A percentile compares a stretch with the other conserved stretches of the same genome.
phyloP scores from a whole-genome alignment of 2,797 vertebrate genomes.

The Silurus lanzhouensis region DNA sequence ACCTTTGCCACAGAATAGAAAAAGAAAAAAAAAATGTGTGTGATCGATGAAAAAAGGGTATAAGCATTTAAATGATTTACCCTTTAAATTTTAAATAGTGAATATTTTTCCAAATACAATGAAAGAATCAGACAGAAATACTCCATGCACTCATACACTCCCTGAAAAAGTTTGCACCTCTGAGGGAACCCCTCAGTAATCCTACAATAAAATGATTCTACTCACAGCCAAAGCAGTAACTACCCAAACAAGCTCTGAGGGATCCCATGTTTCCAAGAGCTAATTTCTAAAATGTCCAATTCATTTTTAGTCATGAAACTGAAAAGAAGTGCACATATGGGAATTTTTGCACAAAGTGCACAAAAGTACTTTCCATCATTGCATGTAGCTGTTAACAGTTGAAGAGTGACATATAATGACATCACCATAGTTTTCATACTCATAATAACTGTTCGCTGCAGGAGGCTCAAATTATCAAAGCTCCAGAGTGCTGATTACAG shows the following conservation, averaged over 20 bases:
- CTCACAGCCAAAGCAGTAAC: background rate
- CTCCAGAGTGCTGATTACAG: slow-evolving; percentile 24
- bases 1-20: slow-evolving; percentile 6
- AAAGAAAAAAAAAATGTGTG: background rate
- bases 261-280: background rate
- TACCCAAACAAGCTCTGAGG: background rate
- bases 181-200: background rate
- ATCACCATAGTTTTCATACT: slow-evolving; percentile 39
- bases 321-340: background rate
- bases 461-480: slow-evolving; percentile 32
- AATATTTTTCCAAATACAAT: background rate
- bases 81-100: background rate
- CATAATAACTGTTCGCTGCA: slow-evolving; percentile 29
- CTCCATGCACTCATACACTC: background rate
- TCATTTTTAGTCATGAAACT: background rate
- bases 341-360: slow-evolving; percentile 10
- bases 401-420: slow-evolving; percentile 38
- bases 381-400: slow-evolving; percentile 27
- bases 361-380: slow-evolving; percentile 24
- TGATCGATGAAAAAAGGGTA: background rate
- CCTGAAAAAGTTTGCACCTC: background rate
- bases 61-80: background rate
- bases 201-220: background rate
- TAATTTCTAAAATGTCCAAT: background rate
- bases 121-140: background rate